Evolutionary conservation across 2,113 vertebrate species (phyloP), one percentile per base, ranked within the genome.

Genomic region (Tamias sibiricus): DNA sequence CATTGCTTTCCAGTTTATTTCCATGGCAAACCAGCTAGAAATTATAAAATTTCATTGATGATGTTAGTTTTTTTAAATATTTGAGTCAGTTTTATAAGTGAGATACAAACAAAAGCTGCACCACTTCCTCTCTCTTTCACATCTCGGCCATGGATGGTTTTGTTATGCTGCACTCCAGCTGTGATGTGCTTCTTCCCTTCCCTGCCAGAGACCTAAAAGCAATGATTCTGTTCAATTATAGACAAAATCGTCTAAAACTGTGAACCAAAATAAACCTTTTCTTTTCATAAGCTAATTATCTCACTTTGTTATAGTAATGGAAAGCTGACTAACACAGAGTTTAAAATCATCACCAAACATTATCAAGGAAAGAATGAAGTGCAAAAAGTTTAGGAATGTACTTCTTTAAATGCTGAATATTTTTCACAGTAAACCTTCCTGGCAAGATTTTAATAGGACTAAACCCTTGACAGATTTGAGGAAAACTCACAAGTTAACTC

Each of bases 1-100:
- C 74, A 26, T 72, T 35, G 22, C 54, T 68, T 94, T 82, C 62
- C 86, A 68, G 82, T 47, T 81, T 79, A 75, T 91, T 91, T 94
- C 26, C 83, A 74, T 57, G 19, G 83, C 59, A 71, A 90, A 90
- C n/a, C 59, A 57, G 12, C 59, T 95, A 77, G 68, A 94, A 77
- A 75, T 35, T 64, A 84, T 24, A 35, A 57, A 32, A 37, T 89
- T 97, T 97, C 52, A 77, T 22, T 84, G 72, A 72, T 35, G 52
- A 54, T 35, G 17, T 72, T 94, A 72, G 40, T 20, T 74, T 74
- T 95, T 49, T 49, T 86, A 30, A 57, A 75, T 68, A 87, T 86
- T 93, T 71, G 20, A 68, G 72, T 71, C 44, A 82, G 69, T 62
- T 92, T 80, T 52, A 12, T 74, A 76, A 84, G 26, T 88, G 57